phyloP scores from a whole-genome alignment of 2,113 vertebrate genomes.

The Dissostichus mawsoni region DNA sequence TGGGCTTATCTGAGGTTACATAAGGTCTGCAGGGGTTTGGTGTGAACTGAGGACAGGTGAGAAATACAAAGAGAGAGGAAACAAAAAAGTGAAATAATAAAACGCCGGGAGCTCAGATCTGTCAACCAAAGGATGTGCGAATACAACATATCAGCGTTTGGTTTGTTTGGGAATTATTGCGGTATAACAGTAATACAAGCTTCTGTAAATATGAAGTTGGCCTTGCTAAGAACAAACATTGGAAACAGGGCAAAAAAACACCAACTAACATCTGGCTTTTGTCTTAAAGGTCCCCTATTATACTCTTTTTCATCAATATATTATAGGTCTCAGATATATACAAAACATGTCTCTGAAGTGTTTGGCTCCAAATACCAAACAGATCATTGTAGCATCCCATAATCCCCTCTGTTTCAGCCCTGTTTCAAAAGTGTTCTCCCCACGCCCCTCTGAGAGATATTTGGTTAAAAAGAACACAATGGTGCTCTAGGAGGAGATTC shows the following conservation, averaged over 20 bases:
- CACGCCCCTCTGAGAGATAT: no score
- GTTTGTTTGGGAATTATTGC: background rate
- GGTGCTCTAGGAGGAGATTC: no score
- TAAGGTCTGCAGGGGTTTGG: conserved; percentile 42
- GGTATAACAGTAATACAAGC: background rate
- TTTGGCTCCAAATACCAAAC: no score
- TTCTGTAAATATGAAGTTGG: background rate
- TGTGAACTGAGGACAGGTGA: conserved; percentile 32
- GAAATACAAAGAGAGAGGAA: conserved; percentile 19
- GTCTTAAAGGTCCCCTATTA: no score
- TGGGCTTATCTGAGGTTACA: conserved; percentile 44
- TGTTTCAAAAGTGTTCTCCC: no score
- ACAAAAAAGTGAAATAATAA: conserved; percentile 27
- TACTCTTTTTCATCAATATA: no score
- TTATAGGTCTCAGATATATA: no score
- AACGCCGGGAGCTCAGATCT: background rate
- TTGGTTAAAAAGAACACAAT: no score
- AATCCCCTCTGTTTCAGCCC: no score
- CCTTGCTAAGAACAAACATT: background rate
- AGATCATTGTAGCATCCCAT: no score
- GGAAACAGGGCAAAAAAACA: background rate
- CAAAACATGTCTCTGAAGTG: no score
- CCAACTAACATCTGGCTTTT: no score
- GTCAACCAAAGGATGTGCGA: background rate
- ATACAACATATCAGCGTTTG: background rate